Evolutionary conservation across 2,113 vertebrate species (phyloP), one percentile per base, ranked within the genome.

Genomic region (Aptenodytes forsteri): DNA sequence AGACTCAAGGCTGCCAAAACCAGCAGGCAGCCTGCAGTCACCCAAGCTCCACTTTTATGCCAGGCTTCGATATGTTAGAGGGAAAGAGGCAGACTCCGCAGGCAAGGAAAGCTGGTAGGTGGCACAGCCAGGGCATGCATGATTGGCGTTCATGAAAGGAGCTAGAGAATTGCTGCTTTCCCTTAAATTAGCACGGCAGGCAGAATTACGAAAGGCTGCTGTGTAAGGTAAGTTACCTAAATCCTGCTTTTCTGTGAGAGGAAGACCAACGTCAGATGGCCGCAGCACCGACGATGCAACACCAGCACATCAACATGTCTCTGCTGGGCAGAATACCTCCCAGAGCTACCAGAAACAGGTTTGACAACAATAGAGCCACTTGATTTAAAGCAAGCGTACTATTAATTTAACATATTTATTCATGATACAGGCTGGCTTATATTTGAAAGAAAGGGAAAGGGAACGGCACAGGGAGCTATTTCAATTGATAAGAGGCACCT

Each of bases 31-130:
- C 30, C 64, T 61, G 42, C 56, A 61, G 38, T 47, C 27, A 25
- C 66, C 52, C 30, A 16, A 3, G 12, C 54, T 75, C 40, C 47
- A 4, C 52, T 77, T 30, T 6, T 10, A 66, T 3, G 20, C 47
- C 9, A 5, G 40, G 22, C 30, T 52, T 17, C 2, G 2, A 10
- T 16, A 9, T 2, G 0, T 20, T 1, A 27, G 62, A 4, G 1
- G 70, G 16, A 10, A 21, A 77, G 26, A 62, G 19, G 62, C 25
- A 54, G 73, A 30, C 32, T 55, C 54, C 5, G 11, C 18, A 42
- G 75, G 50, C 20, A 44, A 59, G 50, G 67, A 56, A 59, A 71
- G 59, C n/a, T 42, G 72, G 23, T 8, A 4, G 23, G 76, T 15
- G 61, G 80, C 58, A 49, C 22, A 40, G 23, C 21, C 58, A 72